A percentile compares a stretch with the other conserved stretches of the same genome.
These are phyloP conservation scores for Morone saxatilis DNA, from an alignment of 2,113 vertebrate species.

Conservation along the genomic window DNA sequence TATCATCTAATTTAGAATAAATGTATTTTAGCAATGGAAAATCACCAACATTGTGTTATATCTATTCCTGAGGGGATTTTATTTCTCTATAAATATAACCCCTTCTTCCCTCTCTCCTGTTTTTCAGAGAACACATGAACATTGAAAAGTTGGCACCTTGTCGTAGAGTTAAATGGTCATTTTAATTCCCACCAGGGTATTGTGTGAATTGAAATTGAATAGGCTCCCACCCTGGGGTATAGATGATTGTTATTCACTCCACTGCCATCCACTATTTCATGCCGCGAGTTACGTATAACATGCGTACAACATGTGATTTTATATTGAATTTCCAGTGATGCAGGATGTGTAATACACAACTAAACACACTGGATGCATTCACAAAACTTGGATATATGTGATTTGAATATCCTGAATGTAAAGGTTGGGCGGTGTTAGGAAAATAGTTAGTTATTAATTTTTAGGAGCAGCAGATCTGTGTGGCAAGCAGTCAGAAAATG, in stretches of 20 bases:
- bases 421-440: constrained; percentile 9
- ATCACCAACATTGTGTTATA: not conserved
- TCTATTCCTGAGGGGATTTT: not conserved
- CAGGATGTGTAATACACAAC: constrained; percentile 4
- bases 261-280: constrained; percentile 45
- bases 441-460: constrained; percentile 8
- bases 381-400: constrained; percentile 1
- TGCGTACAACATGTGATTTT: constrained; percentile 42
- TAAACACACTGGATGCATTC: constrained; percentile 6
- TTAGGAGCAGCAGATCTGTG: not conserved
- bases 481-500: not conserved
- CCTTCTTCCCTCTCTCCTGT: not conserved
- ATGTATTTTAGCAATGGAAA: constrained; percentile 14
- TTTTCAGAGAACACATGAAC: constrained; percentile 36
- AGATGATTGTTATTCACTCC: constrained; percentile 62
- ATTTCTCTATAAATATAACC: constrained; percentile 30
- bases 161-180: constrained; percentile 59
- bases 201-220: constrained; percentile 62
- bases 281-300: constrained; percentile 2
- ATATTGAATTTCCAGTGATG: constrained; percentile 26
- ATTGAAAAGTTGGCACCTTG: constrained; percentile 39
- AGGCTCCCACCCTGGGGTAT: constrained; percentile 44
- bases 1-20: constrained; percentile 22
- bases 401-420: constrained; percentile 1
- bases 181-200: constrained; percentile 53